Conservation (phyloP, 2,888 invertebrate genomes). For the Clistopyga incitator region DNA sequence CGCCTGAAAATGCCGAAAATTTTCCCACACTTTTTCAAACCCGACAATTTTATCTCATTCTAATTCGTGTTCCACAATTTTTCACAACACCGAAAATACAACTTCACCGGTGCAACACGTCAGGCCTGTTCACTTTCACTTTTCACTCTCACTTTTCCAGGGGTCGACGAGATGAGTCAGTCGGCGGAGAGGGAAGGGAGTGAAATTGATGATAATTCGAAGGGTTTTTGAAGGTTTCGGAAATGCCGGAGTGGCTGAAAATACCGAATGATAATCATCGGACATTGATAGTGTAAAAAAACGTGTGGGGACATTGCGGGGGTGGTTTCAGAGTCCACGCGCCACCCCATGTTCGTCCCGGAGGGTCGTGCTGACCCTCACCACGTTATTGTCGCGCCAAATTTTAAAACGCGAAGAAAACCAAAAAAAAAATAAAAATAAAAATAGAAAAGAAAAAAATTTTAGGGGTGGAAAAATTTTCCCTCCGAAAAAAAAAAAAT, state of each 20-base stretch:
- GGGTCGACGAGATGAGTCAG: not conserved
- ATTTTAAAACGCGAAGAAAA: constrained; percentile 28
- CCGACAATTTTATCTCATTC: not conserved
- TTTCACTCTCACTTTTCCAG: constrained; percentile 49
- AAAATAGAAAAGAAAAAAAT: not conserved
- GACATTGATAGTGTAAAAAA: not conserved
- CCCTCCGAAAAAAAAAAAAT: not conserved
- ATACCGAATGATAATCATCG: constrained; percentile 24
- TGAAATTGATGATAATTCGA: not conserved
- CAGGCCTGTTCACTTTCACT: constrained; percentile 38
- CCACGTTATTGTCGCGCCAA: constrained; percentile 47
- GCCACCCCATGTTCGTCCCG: constrained; percentile 46
- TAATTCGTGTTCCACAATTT: not conserved
- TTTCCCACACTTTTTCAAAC: not conserved
- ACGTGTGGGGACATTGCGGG: constrained; percentile 49
- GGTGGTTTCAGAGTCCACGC: constrained; percentile 48
- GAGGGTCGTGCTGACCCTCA: constrained; percentile 15
- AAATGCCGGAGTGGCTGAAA: constrained; percentile 26
- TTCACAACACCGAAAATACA: constrained; percentile 13
- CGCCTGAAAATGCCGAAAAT: not conserved
- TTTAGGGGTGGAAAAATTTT: not conserved
- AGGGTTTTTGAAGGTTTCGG: not conserved
- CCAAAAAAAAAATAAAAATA: not conserved
- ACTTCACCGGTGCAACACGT: not conserved
- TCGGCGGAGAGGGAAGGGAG: not conserved